Conservation (phyloP, 2,113 vertebrate genomes). For the Rhadina sibilatrix region DNA sequence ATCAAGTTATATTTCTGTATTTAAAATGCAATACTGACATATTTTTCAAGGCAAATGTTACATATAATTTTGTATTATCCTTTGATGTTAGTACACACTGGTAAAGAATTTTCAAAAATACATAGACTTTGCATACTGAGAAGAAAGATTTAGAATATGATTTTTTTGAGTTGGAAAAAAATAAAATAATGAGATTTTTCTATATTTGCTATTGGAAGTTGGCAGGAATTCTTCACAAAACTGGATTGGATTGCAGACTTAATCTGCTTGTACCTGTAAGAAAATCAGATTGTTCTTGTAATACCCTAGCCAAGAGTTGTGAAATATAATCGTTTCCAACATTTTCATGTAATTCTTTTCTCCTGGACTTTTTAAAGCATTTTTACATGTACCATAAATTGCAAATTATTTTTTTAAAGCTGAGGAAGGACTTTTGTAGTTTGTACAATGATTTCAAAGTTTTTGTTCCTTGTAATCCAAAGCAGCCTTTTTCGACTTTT, state of each 20-base stretch:
- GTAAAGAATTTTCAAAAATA: neutral
- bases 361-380: neutral
- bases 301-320: neutral
- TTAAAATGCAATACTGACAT: neutral
- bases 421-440: neutral
- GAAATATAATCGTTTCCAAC: neutral
- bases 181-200: neutral
- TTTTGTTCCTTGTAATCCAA: neutral
- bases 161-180: neutral
- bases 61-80: neutral
- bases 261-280: neutral
- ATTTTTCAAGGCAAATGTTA: neutral
- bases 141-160: neutral
- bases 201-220: neutral
- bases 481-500: neutral
- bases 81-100: neutral
- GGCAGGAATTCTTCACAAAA: neutral
- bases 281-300: neutral
- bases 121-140: neutral
- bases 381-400: neutral
- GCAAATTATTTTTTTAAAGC: neutral
- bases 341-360: neutral
- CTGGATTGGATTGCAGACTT: neutral
- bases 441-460: neutral
- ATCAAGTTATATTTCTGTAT: slow-evolving; percentile 21